Conservation (phyloP, 2,113 vertebrate genomes). For the Empidonax alnorum region DNA sequence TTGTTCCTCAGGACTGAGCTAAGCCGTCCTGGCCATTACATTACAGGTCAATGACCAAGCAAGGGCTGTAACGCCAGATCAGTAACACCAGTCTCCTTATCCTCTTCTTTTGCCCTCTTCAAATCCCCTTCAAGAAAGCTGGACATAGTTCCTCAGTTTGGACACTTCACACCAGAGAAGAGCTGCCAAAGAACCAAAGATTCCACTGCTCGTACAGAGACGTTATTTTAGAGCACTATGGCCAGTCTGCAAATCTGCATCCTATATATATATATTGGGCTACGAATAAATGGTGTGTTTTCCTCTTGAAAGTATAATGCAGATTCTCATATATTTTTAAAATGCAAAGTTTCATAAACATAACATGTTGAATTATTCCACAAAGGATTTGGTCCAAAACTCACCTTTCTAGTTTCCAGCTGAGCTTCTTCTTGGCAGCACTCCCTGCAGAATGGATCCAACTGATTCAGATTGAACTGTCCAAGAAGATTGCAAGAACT, state of each 20-base stretch:
- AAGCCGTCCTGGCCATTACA: background rate
- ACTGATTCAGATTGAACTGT: slow-evolving; percentile 87
- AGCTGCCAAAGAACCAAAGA: background rate
- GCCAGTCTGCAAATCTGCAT: background rate
- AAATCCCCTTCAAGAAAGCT: background rate
- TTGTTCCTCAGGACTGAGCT: background rate
- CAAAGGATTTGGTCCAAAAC: background rate
- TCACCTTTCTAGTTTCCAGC: slow-evolving; percentile 91
- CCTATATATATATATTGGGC: background rate
- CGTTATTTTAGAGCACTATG: background rate
- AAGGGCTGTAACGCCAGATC: background rate
- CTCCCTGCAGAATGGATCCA: slow-evolving; percentile 87
- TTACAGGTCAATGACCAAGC: rapidly evolving
- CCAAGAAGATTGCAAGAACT: slow-evolving; percentile 94
- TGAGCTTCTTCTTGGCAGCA: slow-evolving; percentile 98
- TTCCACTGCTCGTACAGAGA: background rate
- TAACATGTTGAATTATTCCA: background rate
- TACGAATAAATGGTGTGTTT: background rate
- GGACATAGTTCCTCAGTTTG: background rate
- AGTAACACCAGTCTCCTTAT: background rate
- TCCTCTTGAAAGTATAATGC: background rate
- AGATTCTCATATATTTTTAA: background rate
- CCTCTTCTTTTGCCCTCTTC: background rate
- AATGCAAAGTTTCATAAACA: background rate
- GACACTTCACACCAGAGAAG: background rate